Base-by-base conservation (phyloP, 2,888 invertebrate genomes). In the Argyresthia goedartella region DNA sequence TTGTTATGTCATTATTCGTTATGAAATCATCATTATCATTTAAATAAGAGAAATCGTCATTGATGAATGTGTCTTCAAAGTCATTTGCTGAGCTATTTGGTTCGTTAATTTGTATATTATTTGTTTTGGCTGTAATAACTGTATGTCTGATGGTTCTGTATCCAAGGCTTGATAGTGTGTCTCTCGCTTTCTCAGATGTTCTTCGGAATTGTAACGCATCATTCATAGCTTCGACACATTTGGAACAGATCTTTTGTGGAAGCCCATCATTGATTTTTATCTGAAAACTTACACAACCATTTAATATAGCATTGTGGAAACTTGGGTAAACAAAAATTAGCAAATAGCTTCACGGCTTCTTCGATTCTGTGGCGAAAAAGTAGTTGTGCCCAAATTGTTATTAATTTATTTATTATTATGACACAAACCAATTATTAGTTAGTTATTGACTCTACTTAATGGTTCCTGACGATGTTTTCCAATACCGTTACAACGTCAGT, bases 191-290 rank as follows among this genome's bases (percentile, higher is more conserved):
- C 10, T 62, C 64, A 48, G 79, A 70, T 0, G 60, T 73, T 11
- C 65, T 61, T 35, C 81, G 62, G 52, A 81, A 81, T 46, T 73
- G 68, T 8, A 81, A 51, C 0, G 70, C 70, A 0, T 56, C 52
- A 42, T 73, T 69, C 55, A 79, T 60, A 0, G 59, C 58, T 9
- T 72, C 64, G 36, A 71, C 52, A 44, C 81, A 81, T 7, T 59
- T 57, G 0, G 61, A 52, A 52, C 81, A 81, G n/a, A 81, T 80
- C 54, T 71, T 72, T 56, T 81, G 81, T 1, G 81, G 76, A 0
- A 81, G 54, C 0, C 80, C 76, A 54, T 81, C 81, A 11, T 80
- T 65, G 46, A 60, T 58, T 64, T 66, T 76, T 10, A 81, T 79
- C 81, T 81, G 63, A 69, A 67, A 47, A 15, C 35, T n/a, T 41